Evolutionary conservation across 2,113 vertebrate genomes (phyloP).

Genomic region (Nannobrachium achirus): DNA sequence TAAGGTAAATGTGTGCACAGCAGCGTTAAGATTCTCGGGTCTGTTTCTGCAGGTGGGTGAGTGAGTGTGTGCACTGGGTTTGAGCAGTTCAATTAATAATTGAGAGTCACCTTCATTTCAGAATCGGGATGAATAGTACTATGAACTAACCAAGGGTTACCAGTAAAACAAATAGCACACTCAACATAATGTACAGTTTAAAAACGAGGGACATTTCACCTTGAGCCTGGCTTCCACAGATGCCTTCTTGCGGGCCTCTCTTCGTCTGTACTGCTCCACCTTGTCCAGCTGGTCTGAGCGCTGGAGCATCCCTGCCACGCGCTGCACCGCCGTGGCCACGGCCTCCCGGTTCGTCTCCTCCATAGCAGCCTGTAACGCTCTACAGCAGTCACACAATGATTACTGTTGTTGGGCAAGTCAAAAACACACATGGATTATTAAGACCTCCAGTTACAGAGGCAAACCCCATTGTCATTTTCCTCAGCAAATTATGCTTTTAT

Average conservation of each 20-base stretch:
- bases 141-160: too few species aligned
- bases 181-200: not conserved
- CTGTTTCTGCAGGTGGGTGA: too few species aligned
- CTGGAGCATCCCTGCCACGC: conserved; percentile 97
- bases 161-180: too few species aligned
- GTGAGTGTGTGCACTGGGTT: too few species aligned
- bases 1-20: too few species aligned
- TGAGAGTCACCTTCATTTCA: too few species aligned
- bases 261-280: conserved; percentile 94
- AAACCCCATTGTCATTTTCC: too few species aligned
- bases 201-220: conserved; percentile 66
- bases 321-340: conserved; percentile 93
- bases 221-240: conserved; percentile 96
- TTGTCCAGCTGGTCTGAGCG: conserved; percentile 97
- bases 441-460: not conserved
- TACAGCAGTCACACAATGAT: not conserved
- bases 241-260: conserved; percentile 96
- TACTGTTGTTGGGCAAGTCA: not conserved
- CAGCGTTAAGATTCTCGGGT: too few species aligned
- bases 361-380: conserved; percentile 73
- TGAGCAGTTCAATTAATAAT: too few species aligned
- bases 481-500: too few species aligned
- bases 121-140: too few species aligned
- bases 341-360: conserved; percentile 95
- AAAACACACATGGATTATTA: not conserved